Evolutionary conservation across 2,113 vertebrate species (phyloP).

Genomic region (Scytalopus superciliaris): DNA sequence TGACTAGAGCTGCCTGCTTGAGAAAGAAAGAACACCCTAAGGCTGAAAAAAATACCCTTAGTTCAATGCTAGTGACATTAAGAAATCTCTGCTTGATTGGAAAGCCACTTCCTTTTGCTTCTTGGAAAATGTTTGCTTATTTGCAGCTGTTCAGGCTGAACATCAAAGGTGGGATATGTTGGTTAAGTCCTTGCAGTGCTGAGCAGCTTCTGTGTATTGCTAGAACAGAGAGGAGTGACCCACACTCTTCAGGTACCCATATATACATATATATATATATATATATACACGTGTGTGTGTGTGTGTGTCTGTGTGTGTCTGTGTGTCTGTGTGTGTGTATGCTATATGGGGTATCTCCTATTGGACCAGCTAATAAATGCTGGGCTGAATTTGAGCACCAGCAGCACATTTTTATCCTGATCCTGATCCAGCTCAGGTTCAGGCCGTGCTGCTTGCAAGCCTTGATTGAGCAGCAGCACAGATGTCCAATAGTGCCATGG

Average conservation of each 20-base stretch:
- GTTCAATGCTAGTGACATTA: not conserved
- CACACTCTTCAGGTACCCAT: not conserved
- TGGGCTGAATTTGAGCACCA: not conserved
- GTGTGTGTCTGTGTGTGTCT: too few species aligned
- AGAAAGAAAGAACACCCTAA: not conserved
- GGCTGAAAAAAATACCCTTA: not conserved
- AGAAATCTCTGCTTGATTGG: not conserved
- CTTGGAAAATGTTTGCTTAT: not conserved
- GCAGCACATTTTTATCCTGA: not conserved
- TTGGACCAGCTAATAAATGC: not conserved
- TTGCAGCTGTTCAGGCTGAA: not conserved
- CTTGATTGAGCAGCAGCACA: accelerated
- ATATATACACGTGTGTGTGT: too few species aligned
- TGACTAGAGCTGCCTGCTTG: not conserved
- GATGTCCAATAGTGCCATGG: accelerated
- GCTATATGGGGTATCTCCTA: accelerated
- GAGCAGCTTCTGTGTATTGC: not conserved
- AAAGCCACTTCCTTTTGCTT: slow-evolving; percentile 11
- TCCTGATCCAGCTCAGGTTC: not conserved
- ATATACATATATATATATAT: not conserved
- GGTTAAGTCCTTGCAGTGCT: not conserved
- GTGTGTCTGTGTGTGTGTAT: too few species aligned
- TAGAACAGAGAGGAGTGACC: not conserved
- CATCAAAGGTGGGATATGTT: not conserved
- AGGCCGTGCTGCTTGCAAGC: not conserved